These are phyloP conservation scores for Dromiciops gliroides DNA, from an alignment of 2,113 vertebrate species.

Conservation along the genomic window DNA sequence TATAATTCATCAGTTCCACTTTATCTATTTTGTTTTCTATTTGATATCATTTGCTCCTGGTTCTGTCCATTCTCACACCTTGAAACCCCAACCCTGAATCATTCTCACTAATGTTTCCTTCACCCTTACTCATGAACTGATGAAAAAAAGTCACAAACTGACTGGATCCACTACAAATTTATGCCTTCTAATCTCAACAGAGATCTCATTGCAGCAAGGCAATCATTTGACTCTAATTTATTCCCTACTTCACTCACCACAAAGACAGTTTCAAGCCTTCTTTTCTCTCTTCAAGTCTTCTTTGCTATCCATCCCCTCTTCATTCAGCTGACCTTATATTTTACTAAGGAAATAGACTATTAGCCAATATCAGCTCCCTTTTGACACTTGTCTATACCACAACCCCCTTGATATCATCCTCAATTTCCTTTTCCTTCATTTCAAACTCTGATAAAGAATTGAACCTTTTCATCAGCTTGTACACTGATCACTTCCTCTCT, in stretches of 20 bases:
- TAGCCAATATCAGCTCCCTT: not conserved
- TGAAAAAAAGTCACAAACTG: not conserved
- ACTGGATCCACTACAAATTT: not conserved
- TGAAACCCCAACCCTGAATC: not conserved
- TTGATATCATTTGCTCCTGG: not conserved
- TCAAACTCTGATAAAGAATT: not conserved
- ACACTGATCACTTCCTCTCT: not conserved
- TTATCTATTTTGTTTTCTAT: not conserved
- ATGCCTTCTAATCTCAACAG: not conserved
- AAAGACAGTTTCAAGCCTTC: not conserved
- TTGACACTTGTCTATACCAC: not conserved
- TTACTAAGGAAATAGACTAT: too few species aligned
- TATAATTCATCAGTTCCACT: not conserved
- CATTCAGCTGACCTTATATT: too few species aligned
- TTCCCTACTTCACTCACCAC: not conserved
- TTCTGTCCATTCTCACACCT: not conserved
- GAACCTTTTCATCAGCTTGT: not conserved
- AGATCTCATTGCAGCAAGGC: not conserved
- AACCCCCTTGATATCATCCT: not conserved
- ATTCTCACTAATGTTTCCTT: not conserved
- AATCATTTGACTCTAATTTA: not conserved
- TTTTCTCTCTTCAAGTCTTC: not conserved
- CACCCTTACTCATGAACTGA: not conserved
- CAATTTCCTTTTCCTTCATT: not conserved
- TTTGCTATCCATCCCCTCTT: not conserved